Base-by-base conservation (phyloP, 2,888 invertebrate species). In the Aphidoletes aphidimyza region DNA sequence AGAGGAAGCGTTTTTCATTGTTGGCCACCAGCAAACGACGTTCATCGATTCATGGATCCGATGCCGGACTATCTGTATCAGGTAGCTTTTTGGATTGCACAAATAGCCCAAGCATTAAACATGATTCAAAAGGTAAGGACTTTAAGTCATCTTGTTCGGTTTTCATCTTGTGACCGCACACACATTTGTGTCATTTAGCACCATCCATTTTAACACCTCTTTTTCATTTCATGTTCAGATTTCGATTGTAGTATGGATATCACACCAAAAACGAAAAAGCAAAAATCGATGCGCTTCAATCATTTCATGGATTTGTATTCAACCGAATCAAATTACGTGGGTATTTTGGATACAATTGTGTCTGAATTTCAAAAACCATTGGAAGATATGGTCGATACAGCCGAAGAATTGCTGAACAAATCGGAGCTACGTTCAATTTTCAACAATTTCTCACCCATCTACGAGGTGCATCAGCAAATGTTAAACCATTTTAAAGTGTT, bases 301-400 rank as follows among this genome's bases (percentile, higher is more conserved):
- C 91, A 90, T 87, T 90, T 89, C 86, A 93, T 95, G 91, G 99
- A 99, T 91, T 92, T 99, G 87, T 93, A 97, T 86, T 97, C 98
- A 90, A 99, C 99, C 0, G 99, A 99, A 90, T 95, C 95, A 85
- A 99, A 99, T 92, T 99, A 99, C 90, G 98, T 99, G 85, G 95
- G 95, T 86, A 98, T 99, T 88, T 92, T 99, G 87, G 94, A 96
- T 87, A 97, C 97, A 54, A 97, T 99, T 88, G 94, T 98, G 89
- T 96, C 94, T 90, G 98, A 96, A 90, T 98, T 98, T 90, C 98
- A 98, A 91, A 94, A 94, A 89, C 97, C 97, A 30, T 91, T 98
- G 86, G 98, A 99, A 90, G 94, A 95, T 87, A 94, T 95, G 91
- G 93, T 94, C 5, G 95, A 96, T 88, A 94, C 94, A 84, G 92